Percentiles rank a stretch among this genome's conserved stretches.
phyloP scores from a whole-genome alignment of 1,140 invertebrate genomes.

The fruit fly (Drosophila melanogaster) region Release_6_plus_ISO1_MT NT_033779.5:434501-435000 shows the following conservation, averaged over 20 bases:
- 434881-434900: not conserved
- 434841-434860: not conserved
- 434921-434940: not conserved
- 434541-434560: constrained; percentile 60
- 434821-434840: not conserved
- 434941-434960: not conserved
- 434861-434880: constrained; percentile 6
- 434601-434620: constrained; percentile 44
- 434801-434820: constrained; percentile 22
- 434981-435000: not conserved
- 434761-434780: constrained; percentile 61
- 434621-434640: constrained; percentile 24
- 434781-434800: constrained; percentile 27
- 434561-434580: constrained; percentile 60
- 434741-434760: constrained; percentile 80
- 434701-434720: constrained; percentile 73
- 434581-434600: constrained; percentile 71
- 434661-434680: constrained; percentile 71
- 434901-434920: not conserved
- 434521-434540: constrained; percentile 51
- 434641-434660: constrained; percentile 69
- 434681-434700: constrained; percentile 35
- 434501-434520: constrained; percentile 79
- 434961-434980: not conserved
- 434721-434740: constrained; percentile 47